These are phyloP conservation scores for Emberiza fucata DNA, from an alignment of 2,113 vertebrate genomes.

Conservation along the genomic window DNA sequence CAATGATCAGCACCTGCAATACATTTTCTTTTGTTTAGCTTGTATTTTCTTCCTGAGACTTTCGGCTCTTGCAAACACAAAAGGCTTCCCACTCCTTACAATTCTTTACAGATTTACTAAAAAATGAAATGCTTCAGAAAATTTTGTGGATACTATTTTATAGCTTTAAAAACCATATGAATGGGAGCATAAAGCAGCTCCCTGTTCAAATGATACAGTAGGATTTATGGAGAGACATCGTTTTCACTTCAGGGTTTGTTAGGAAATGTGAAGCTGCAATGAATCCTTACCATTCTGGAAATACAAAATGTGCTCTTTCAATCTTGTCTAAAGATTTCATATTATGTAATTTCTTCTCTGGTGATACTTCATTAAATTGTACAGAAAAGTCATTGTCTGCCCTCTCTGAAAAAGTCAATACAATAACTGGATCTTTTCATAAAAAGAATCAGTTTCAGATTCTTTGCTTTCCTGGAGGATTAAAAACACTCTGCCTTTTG, in stretches of 20 bases:
- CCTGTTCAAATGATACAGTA: neutral
- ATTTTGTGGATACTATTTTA: neutral
- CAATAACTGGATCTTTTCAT: neutral
- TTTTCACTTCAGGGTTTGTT: constrained; percentile 3
- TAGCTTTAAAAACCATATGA: neutral
- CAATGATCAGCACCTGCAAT: neutral
- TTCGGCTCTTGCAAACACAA: neutral
- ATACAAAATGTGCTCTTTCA: neutral
- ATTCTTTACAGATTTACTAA: neutral
- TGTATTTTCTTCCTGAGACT: neutral
- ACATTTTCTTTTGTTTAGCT: neutral
- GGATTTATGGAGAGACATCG: neutral
- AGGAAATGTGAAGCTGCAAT: neutral
- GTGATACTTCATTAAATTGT: constrained; percentile 20
- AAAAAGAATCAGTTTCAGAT: neutral
- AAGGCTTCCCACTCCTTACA: neutral
- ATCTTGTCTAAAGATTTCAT: neutral
- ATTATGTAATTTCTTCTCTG: constrained; percentile 24
- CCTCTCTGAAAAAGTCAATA: constrained; percentile 3
- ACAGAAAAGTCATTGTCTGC: constrained; percentile 6
- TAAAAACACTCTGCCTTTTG: neutral
- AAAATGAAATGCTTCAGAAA: constrained; percentile 1
- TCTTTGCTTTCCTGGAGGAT: neutral
- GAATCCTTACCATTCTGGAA: neutral
- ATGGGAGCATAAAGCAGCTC: neutral